Evolutionary conservation across 2,888 invertebrate genomes (phyloP).

Genomic region (Gymnoscelis rufifasciata): DNA sequence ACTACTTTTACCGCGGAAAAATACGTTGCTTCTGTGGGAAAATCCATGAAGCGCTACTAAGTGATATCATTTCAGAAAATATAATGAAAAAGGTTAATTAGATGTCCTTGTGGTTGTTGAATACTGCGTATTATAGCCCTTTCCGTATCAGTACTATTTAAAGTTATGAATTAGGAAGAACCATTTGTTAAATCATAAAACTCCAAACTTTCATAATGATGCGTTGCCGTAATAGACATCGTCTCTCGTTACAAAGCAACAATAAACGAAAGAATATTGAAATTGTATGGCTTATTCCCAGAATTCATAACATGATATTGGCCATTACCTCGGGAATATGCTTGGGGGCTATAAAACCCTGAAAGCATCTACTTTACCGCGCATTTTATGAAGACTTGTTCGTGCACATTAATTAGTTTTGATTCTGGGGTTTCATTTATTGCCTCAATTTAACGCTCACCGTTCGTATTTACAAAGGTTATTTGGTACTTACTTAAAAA

Average conservation of each 20-base stretch:
- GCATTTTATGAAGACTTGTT: constrained; percentile 49
- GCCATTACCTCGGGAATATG: constrained; percentile 35
- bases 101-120: too few species aligned
- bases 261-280: constrained; percentile 48
- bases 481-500: too few species aligned
- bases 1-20: too few species aligned
- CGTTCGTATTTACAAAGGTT: not conserved
- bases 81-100: too few species aligned
- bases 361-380: constrained; percentile 54
- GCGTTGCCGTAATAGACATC: constrained; percentile 18
- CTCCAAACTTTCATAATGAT: not conserved
- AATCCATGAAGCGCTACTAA: too few species aligned
- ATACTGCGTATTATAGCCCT: too few species aligned
- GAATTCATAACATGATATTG: constrained; percentile 45
- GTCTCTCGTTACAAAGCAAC: constrained; percentile 30
- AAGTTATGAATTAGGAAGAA: too few species aligned
- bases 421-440: constrained; percentile 35
- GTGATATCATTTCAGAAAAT: too few species aligned
- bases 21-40: too few species aligned
- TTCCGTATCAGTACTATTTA: too few species aligned
- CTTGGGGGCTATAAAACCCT: constrained; percentile 49
- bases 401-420: constrained; percentile 51
- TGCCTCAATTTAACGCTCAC: constrained; percentile 2
- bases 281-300: constrained; percentile 40
- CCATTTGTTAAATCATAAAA: too few species aligned